Conservation (phyloP, 2,888 invertebrate species). For the Pterostichus niger region DNA sequence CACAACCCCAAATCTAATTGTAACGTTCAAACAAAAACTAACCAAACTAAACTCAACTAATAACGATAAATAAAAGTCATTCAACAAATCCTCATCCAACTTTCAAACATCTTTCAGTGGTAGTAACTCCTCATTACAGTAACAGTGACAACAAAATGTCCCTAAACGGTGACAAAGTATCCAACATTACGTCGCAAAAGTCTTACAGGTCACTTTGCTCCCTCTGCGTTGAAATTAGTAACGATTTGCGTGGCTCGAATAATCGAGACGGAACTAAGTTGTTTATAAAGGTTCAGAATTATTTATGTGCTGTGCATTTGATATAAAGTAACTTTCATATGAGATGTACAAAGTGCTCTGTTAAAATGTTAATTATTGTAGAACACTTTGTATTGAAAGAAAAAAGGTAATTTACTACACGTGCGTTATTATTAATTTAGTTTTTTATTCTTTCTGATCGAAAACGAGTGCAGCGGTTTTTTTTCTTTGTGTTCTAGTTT, state of each 20-base stretch:
- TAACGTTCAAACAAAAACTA: no score
- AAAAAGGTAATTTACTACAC: slow-evolving; percentile 16
- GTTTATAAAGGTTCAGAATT: slow-evolving; percentile 15
- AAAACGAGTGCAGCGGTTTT: neutral
- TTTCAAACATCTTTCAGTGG: neutral
- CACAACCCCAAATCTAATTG: no score
- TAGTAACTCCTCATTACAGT: slow-evolving; percentile 22
- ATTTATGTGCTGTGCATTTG: slow-evolving; percentile 17
- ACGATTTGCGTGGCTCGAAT: slow-evolving; percentile 4
- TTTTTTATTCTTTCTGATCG: neutral
- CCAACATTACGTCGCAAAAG: neutral
- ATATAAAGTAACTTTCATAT: slow-evolving; percentile 38
- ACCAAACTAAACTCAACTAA: no score
- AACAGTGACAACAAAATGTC: neutral
- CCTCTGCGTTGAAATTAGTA: slow-evolving; percentile 12
- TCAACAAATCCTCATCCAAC: neutral
- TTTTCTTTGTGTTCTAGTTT: slow-evolving; percentile 28
- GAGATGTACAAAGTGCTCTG: slow-evolving; percentile 22
- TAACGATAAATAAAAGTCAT: no score
- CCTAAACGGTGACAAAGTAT: slow-evolving; percentile 24
- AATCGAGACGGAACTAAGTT: neutral
- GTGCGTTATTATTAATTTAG: slow-evolving; percentile 19
- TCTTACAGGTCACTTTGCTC: neutral
- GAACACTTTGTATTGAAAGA: slow-evolving; percentile 9
- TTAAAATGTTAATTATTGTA: slow-evolving; percentile 44